These are phyloP conservation scores for Geopemphigus sp. DNA, from an alignment of 1,140 invertebrate species.

Conservation along the genomic window DNA sequence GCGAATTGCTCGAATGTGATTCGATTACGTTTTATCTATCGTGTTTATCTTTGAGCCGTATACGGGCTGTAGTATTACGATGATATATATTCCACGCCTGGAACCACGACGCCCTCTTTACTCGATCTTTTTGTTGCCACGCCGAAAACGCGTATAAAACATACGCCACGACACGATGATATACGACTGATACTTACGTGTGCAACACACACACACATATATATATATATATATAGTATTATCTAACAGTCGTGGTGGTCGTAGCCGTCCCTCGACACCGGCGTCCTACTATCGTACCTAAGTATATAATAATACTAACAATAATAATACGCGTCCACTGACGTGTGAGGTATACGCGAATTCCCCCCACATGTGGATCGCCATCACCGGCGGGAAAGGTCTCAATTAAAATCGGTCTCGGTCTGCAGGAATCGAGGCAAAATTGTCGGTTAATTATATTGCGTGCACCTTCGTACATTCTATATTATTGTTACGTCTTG, in stretches of 20 bases:
- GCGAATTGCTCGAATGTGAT: too few relatives aligned
- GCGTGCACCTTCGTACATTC: neutral
- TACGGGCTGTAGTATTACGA: too few relatives aligned
- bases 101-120: too few relatives aligned
- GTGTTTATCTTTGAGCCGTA: too few relatives aligned
- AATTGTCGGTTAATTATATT: conserved; percentile 10
- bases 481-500: neutral
- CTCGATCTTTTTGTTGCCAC: too few relatives aligned
- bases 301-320: neutral
- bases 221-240: too few relatives aligned
- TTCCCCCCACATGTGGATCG: neutral
- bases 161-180: neutral
- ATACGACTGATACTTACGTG: too few relatives aligned
- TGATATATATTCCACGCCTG: too few relatives aligned
- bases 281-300: neutral
- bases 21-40: too few relatives aligned
- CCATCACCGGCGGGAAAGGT: neutral
- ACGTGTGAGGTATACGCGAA: conserved; percentile 15
- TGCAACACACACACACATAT: too few relatives aligned
- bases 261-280: conserved; percentile 7
- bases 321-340: too few relatives aligned
- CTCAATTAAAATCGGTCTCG: conserved; percentile 44
- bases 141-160: neutral
- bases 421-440: neutral
- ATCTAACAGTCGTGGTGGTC: neutral